phyloP scores from a whole-genome alignment of 2,113 vertebrate species.

The Pipa parva region DNA sequence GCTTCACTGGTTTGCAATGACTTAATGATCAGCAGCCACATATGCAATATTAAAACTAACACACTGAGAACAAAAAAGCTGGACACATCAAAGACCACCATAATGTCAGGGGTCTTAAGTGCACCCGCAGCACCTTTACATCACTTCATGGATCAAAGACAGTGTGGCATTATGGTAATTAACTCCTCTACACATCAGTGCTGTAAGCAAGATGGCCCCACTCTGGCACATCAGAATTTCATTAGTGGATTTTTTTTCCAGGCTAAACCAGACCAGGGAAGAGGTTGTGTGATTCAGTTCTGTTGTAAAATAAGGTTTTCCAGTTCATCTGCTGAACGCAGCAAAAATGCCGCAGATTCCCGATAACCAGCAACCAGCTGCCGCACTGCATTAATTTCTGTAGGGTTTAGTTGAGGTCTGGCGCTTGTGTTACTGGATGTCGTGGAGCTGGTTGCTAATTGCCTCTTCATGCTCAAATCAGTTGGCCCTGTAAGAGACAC shows the following conservation, averaged over 20 bases:
- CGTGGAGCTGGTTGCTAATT: conserved; percentile 78
- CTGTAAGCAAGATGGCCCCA: conserved; percentile 61
- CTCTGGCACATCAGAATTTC: conserved; percentile 68
- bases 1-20: conserved; percentile 65
- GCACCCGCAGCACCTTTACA: conserved; percentile 67
- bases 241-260: conserved; percentile 70
- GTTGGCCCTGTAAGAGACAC: conserved; percentile 78
- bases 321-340: conserved; percentile 96
- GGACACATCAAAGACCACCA: conserved; percentile 62
- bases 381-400: conserved; percentile 91
- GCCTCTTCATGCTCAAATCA: conserved; percentile 97
- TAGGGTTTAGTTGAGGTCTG: conserved; percentile 90
- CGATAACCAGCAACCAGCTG: conserved; percentile 96
- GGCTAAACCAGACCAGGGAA: conserved; percentile 57
- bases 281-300: conserved; percentile 78
- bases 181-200: conserved; percentile 64
- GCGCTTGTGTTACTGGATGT: conserved; percentile 84
- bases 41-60: conserved; percentile 68
- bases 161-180: conserved; percentile 65
- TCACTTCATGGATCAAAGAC: conserved; percentile 66
- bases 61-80: conserved; percentile 65
- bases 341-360: conserved; percentile 93
- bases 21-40: conserved; percentile 64
- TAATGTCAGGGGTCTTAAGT: conserved; percentile 63
- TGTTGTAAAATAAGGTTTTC: conserved; percentile 99